Base-by-base conservation (phyloP, 2,888 invertebrate species). In the Anodontia alba region DNA sequence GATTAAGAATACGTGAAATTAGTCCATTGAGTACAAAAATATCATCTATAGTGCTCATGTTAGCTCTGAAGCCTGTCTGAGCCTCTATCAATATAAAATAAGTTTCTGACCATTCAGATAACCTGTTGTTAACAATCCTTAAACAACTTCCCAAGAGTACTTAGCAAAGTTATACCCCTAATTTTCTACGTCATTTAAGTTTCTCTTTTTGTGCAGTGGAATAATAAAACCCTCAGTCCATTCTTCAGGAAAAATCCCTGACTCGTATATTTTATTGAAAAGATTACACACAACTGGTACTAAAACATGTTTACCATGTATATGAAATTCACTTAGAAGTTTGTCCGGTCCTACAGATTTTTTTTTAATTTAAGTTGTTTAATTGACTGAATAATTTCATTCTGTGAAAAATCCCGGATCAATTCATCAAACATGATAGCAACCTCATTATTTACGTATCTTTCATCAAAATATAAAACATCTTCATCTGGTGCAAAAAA, bases 21-120 rank as follows among this genome's bases (percentile, higher is more conserved):
- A 79, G 49, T 2, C 33, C 26, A 70, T 79, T 57, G 7, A 79
- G 23, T 23, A 62, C 57, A 68, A 78, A 78, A 49, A 78, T 73
- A 43, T 57, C 67, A 54, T 78, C 78, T 17, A 29, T 38, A 38
- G 78, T 75, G 17, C 68, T 43, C 38, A 68, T 73, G 2, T n/a
- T 23, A 20, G 38, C 54, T 33, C 74, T 68, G 36, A 79, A n/a
- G 74, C 74, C 79, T 54, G 42, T 26, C 36, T 79, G 79, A 17
- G 70, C 70, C 23, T 70, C 46, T 29, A 46, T 49, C 15, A 36
- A 23, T 26, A 70, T 23, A 70, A 8, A 29, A 46, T 70, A 70
- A 10, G 42, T 46, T 43, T 70, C 70, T 29, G 46, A 26, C 70
- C 70, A 70, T 8, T 70, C 46, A 5, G 26, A 5, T 26, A 42